These are phyloP conservation scores for Stomorhina lunata DNA, from an alignment of 2,888 invertebrate genomes.

Conservation along the genomic window DNA sequence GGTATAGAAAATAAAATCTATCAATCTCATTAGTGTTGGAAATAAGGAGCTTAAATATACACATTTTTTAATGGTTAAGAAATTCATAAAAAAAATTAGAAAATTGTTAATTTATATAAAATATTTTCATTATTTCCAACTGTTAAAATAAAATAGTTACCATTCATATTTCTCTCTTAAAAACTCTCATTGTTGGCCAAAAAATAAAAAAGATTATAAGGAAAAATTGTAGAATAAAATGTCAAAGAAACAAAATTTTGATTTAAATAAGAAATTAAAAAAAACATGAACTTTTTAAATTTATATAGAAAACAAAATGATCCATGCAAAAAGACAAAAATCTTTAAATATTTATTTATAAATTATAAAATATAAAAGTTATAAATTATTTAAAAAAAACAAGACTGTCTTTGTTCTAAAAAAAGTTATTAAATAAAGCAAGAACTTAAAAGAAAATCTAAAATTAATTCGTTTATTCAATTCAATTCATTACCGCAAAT, in stretches of 20 bases:
- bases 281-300: slow-evolving; percentile 11
- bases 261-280: slow-evolving; percentile 28
- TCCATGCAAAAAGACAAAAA: slow-evolving; percentile 35
- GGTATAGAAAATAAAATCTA: not conserved
- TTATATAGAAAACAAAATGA: slow-evolving; percentile 7
- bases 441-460: slow-evolving; percentile 21
- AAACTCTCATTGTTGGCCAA: slow-evolving; percentile 72
- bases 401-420: slow-evolving; percentile 76
- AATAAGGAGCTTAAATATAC: not conserved
- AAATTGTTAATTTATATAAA: not conserved
- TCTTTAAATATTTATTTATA: slow-evolving; percentile 34
- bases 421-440: slow-evolving; percentile 41
- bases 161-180: not conserved
- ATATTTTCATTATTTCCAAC: not conserved
- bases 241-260: slow-evolving; percentile 62
- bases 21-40: not conserved
- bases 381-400: slow-evolving; percentile 52
- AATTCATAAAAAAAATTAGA: not conserved
- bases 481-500: not conserved
- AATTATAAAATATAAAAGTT: slow-evolving; percentile 29
- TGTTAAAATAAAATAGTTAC: not conserved
- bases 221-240: not conserved
- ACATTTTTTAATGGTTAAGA: not conserved
- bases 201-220: slow-evolving; percentile 42
- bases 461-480: slow-evolving; percentile 17